A percentile compares a stretch with the other conserved stretches of the same genome.
Conservation (phyloP, 2,888 invertebrate species). For the Aromia moschata region DNA sequence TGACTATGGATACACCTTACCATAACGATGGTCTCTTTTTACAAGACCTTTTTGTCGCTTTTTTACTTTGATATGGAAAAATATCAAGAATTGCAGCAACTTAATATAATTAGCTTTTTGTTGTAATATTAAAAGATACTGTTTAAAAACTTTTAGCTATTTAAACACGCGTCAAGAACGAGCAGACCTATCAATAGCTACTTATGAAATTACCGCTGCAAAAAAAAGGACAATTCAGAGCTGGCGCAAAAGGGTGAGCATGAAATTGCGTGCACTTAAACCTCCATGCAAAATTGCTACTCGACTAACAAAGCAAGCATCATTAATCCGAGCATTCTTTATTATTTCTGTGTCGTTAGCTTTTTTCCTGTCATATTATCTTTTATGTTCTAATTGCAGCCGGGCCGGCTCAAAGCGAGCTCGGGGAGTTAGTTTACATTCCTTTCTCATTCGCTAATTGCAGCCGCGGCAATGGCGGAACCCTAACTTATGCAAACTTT, state of each 20-base stretch:
- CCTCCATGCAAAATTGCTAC: conserved; percentile 48
- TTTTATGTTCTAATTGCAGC: conserved; percentile 58
- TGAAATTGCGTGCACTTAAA: conserved; percentile 51
- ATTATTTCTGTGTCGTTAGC: conserved; percentile 59
- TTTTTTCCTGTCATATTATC: conserved; percentile 58
- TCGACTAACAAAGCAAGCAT: conserved; percentile 56
- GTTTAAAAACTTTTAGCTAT: no score
- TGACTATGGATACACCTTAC: no score
- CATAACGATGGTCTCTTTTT: no score
- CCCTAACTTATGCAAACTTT: conserved; percentile 58
- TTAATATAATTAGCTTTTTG: no score
- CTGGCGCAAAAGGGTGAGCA: conserved; percentile 36
- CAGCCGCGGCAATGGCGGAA: conserved; percentile 42
- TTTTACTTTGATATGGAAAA: no score
- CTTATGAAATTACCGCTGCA: conserved; percentile 25
- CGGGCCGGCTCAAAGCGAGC: conserved; percentile 51
- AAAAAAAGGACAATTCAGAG: conserved; percentile 34
- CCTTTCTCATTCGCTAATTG: conserved; percentile 54
- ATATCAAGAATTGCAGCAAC: no score
- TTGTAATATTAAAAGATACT: no score
- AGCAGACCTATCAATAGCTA: background rate
- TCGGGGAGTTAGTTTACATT: conserved; percentile 57
- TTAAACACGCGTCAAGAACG: no score
- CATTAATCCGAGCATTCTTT: conserved; percentile 59
- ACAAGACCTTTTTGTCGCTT: no score